Base-by-base conservation (phyloP, 2,797 vertebrate species). In the Enteromius paludinosus region DNA sequence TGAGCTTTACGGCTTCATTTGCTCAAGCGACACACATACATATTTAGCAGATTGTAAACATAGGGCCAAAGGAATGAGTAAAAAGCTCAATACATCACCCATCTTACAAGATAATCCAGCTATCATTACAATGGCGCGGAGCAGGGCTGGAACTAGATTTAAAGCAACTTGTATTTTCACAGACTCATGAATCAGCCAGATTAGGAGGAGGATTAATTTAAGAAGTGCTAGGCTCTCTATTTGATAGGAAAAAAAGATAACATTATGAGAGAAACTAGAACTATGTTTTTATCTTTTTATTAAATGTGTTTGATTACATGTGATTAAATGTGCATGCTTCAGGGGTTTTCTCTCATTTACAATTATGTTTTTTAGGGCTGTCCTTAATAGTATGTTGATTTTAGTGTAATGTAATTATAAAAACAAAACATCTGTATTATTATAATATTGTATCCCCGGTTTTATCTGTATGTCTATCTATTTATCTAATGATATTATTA, bases 161-260 rank as follows among this genome's bases (percentile, higher is more conserved):
- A 93, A 94, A 93, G 91, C 93, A 93, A 92, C 91, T 88, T 93
- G 92, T 93, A 89, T 93, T 93, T 93, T 93, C 93, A 93, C 93
- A 92, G 92, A 90, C 92, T 90, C 90, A 93, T 94, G 94, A 95
- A 94, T 94, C 93, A 94, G 89, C 82, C 84, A 62, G 41, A 75
- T 90, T 90, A 92, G 88, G 87, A 90, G 91, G 86, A 91, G 92
- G 93, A 92, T 93, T 93, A 91, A 94, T 93, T 93, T 93, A 86
- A 88, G 89, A 89, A 92, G 90, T 87, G 89, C 79, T 88, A 71
- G 88, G 84, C 87, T 90, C 89, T 90, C 91, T 88, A 91, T 84
- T 85, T 90, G 90, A 90, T 89, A 88, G 89, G 56, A 59, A 38
- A 54, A 43, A 11, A 43, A 74, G 49, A 56, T 84, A 88, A 92